Evolutionary conservation across 2,797 vertebrate species (phyloP), one percentile per base, ranked within the genome.

Genomic region (Enteromius mattozi): DNA sequence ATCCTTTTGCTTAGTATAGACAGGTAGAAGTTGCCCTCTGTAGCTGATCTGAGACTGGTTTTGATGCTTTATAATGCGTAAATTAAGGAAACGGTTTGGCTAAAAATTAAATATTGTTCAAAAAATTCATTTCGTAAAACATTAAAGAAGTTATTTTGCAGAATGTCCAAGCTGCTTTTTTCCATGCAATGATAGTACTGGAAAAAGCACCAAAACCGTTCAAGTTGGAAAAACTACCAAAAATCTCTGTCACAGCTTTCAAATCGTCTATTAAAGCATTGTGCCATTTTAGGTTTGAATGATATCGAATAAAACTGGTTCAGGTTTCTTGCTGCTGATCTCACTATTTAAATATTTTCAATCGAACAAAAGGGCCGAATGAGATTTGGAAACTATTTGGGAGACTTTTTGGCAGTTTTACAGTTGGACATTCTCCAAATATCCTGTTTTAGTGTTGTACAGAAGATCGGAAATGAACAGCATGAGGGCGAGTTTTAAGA

Each of bases 1-100:
- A 72, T 81, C 66, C 68, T 82, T 69, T 78, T 85, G 74, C 68
- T 82, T 78, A 81, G 37, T 74, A 56, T 71, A 42, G 76, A 70
- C 70, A 65, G 78, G 63, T 80, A 37, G 66, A 80, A 66, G 49
- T 37, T 70, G 17, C 37, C 40, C 66, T 71, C 59, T 69, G 37
- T n/a, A 56, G 47, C 59, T 85, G 75, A 85, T 82, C 74, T 82
- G 83, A 72, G 75, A 79, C 24, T 59, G 47, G 72, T 27, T 76
- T 78, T 35, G 14, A 40, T 75, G 19, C 17, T 24, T 47, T 59
- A 6, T 33, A 74, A 27, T n/a, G 6, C 47, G 33, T 59, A 21
- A 33, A 45, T 74, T 79, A 74, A 35, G 59, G 68, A 6, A 30
- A 63, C 17, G 5, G 2, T 59, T 51, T 76, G 19, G 2, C 65